Conservation (phyloP, 2,888 invertebrate genomes). For the Eutolmus rufibarbis region DNA sequence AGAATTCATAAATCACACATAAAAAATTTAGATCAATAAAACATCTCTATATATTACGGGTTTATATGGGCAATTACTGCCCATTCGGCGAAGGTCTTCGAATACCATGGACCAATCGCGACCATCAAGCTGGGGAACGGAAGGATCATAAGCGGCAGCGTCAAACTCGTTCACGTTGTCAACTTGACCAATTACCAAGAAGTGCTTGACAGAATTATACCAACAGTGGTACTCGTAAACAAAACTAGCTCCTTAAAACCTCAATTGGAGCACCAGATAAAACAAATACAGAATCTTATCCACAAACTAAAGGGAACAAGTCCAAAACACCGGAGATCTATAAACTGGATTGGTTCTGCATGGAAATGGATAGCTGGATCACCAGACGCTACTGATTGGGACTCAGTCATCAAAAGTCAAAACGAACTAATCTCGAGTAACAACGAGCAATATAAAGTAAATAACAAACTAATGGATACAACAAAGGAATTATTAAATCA, state of each 20-base stretch:
- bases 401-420: background rate
- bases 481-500: background rate
- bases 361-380: conserved; percentile 22
- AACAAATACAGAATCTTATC: background rate
- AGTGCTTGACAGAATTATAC: background rate
- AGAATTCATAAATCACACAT: conserved; percentile 31
- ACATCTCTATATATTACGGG: background rate
- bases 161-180: conserved; percentile 5
- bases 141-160: background rate
- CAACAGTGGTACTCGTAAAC: background rate
- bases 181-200: background rate
- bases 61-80: background rate
- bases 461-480: background rate
- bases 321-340: background rate
- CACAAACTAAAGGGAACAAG: background rate
- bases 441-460: conserved; percentile 32
- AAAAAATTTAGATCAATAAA: background rate
- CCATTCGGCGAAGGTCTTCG: background rate
- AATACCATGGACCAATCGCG: background rate
- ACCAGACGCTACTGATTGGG: conserved; percentile 25
- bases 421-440: background rate
- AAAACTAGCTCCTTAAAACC: background rate
- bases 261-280: conserved; percentile 14
- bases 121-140: conserved; percentile 16
- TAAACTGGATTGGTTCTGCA: background rate